Percentiles rank a stretch among this genome's conserved stretches.
phyloP scores from a whole-genome alignment of 2,888 invertebrate genomes.

The Aphrophora alni region DNA sequence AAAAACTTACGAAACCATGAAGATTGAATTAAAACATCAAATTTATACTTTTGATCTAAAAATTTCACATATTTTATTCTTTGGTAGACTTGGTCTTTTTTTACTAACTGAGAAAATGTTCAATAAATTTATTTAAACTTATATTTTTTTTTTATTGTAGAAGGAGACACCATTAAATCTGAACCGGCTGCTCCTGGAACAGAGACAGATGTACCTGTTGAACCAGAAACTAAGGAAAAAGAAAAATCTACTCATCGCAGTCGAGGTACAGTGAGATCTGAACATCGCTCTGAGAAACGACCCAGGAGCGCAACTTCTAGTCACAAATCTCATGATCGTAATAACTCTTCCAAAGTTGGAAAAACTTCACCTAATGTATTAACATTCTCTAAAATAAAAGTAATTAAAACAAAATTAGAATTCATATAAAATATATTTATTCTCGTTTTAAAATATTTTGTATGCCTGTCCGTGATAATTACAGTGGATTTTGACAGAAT shows the following conservation, averaged over 20 bases:
- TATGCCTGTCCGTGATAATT: too few species aligned
- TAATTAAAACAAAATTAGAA: slow-evolving; percentile 13
- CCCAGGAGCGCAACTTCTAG: slow-evolving; percentile 50
- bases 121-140: too few species aligned
- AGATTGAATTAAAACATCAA: too few species aligned
- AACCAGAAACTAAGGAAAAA: slow-evolving; percentile 57
- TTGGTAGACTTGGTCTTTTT: too few species aligned
- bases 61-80: too few species aligned
- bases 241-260: slow-evolving; percentile 30
- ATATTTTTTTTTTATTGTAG: too few species aligned
- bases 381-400: slow-evolving; percentile 79
- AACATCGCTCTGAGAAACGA: slow-evolving; percentile 22
- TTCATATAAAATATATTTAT: too few species aligned
- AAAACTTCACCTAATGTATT: slow-evolving; percentile 63
- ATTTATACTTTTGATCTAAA: too few species aligned
- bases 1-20: too few species aligned
- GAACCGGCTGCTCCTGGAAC: slow-evolving; percentile 36
- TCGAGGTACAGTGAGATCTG: slow-evolving; percentile 24
- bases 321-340: slow-evolving; percentile 56
- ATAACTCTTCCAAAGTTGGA: slow-evolving; percentile 53
- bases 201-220: slow-evolving; percentile 54
- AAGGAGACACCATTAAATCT: slow-evolving; percentile 19
- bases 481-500: too few species aligned
- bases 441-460: slow-evolving; percentile 22
- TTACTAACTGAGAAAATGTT: too few species aligned